Evolutionary conservation across 2,113 vertebrate genomes (phyloP).

Genomic region (Vireo altiloquus): DNA sequence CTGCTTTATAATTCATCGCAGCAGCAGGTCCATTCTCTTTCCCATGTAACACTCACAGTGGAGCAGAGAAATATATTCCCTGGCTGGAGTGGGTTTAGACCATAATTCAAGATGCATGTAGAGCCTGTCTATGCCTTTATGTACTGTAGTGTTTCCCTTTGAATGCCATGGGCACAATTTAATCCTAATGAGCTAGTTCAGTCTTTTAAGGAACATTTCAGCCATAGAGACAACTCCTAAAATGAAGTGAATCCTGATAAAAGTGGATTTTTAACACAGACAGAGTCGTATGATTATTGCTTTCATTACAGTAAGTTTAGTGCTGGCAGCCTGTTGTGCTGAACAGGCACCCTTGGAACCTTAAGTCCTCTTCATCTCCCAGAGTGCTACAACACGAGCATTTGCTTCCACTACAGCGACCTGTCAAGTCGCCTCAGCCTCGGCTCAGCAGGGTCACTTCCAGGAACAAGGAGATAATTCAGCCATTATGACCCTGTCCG

Average conservation of each 20-base stretch:
- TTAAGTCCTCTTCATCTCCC: background rate
- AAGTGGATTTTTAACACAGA: background rate
- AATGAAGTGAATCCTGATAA: background rate
- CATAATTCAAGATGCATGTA: background rate
- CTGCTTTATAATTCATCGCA: background rate
- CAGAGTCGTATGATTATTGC: background rate
- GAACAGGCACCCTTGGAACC: background rate
- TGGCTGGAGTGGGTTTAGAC: background rate
- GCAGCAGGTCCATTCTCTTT: background rate
- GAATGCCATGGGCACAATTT: accelerated
- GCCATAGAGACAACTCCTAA: background rate
- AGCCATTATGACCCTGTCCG: conserved; percentile 16
- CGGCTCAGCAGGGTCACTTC: conserved; percentile 40
- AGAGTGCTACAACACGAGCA: background rate
- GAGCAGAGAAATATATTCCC: background rate
- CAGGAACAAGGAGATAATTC: conserved; percentile 63
- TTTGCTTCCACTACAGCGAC: conserved; percentile 39
- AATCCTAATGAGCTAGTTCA: background rate
- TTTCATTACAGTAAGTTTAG: background rate
- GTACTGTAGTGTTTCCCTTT: background rate
- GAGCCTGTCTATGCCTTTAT: background rate
- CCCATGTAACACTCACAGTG: background rate
- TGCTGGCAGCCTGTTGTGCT: background rate
- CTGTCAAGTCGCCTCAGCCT: conserved; percentile 51
- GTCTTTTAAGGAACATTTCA: background rate